A percentile compares a stretch with the other conserved stretches of the same genome.
These are phyloP conservation scores for Drosophila stalkeri DNA, from an alignment of 2,888 invertebrate genomes.

Conservation along the genomic window DNA sequence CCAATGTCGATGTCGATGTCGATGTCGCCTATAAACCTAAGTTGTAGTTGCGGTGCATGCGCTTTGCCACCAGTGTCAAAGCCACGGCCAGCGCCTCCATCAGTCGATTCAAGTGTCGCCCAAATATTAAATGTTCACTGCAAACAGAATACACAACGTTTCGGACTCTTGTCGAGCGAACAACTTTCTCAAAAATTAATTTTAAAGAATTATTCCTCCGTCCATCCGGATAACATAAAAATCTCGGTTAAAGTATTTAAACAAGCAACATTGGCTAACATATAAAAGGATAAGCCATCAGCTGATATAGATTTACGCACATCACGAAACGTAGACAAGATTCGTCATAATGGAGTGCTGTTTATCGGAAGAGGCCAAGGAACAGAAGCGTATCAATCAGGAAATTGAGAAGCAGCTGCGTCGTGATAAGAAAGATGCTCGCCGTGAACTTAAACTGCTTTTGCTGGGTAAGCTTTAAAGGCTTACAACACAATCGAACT, in stretches of 20 bases:
- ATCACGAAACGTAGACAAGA: constrained; percentile 32
- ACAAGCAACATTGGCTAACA: background rate
- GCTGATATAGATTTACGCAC: constrained; percentile 19
- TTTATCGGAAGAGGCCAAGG: constrained; percentile 99
- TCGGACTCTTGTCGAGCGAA: constrained; percentile 52
- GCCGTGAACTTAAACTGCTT: constrained; percentile 96
- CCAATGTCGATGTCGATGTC: constrained; percentile 48
- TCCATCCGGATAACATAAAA: background rate
- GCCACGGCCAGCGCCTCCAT: constrained; percentile 45
- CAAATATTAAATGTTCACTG: constrained; percentile 48
- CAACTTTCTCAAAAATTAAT: constrained; percentile 34
- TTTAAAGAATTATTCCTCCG: background rate
- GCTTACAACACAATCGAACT: background rate
- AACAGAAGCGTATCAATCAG: constrained; percentile 99
- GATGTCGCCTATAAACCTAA: constrained; percentile 21
- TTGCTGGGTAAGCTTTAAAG: constrained; percentile 93
- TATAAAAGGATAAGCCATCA: background rate
- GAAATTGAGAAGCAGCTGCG: constrained; percentile 99
- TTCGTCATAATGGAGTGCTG: constrained; percentile 96
- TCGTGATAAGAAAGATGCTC: constrained; percentile 99
- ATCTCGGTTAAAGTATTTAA: background rate
- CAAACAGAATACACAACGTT: constrained; percentile 57
- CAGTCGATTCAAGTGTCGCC: constrained; percentile 6
- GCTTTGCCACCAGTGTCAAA: constrained; percentile 53
- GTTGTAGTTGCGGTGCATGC: constrained; percentile 40